Evolutionary conservation across 1,140 invertebrate genomes (phyloP).

Genomic region (Magallana angulata): DNA sequence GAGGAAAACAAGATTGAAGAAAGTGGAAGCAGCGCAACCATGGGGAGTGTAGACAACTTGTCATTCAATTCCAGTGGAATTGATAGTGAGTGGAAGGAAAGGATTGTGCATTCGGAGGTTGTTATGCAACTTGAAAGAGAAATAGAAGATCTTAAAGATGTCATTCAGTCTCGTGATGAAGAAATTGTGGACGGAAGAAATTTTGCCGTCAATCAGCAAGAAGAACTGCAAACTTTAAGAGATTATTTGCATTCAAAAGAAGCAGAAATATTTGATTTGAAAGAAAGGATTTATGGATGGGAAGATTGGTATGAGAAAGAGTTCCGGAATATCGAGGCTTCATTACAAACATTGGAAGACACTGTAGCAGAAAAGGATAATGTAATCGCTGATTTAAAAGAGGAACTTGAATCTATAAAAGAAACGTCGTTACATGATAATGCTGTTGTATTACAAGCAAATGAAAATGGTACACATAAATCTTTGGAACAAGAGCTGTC

Average conservation of each 20-base stretch:
- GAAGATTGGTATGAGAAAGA: slow-evolving; percentile 55
- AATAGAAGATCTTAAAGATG: slow-evolving; percentile 29
- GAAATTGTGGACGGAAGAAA: slow-evolving; percentile 18
- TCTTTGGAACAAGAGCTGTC: not conserved
- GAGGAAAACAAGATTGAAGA: slow-evolving; percentile 1
- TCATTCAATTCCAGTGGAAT: not conserved
- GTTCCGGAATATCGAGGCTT: slow-evolving; percentile 34
- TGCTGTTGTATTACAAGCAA: not conserved
- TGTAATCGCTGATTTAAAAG: slow-evolving; percentile 20
- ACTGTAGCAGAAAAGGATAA: not conserved
- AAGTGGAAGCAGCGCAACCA: not conserved
- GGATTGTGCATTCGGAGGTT: slow-evolving; percentile 16
- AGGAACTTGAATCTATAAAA: slow-evolving; percentile 30
- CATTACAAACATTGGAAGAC: not conserved
- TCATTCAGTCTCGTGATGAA: slow-evolving; percentile 13
- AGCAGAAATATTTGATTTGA: slow-evolving; percentile 37
- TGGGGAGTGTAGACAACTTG: not conserved
- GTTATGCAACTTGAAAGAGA: slow-evolving; percentile 28
- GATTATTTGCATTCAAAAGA: not conserved
- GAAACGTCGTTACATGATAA: not conserved
- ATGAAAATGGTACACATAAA: not conserved
- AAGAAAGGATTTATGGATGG: slow-evolving; percentile 40
- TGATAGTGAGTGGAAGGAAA: not conserved
- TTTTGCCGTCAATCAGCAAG: not conserved
- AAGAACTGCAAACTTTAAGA: slow-evolving; percentile 11